Percentiles rank a stretch among this genome's conserved stretches.
phyloP scores from a whole-genome alignment of 2,113 vertebrate genomes.

The Brachyhypopomus gauderio region DNA sequence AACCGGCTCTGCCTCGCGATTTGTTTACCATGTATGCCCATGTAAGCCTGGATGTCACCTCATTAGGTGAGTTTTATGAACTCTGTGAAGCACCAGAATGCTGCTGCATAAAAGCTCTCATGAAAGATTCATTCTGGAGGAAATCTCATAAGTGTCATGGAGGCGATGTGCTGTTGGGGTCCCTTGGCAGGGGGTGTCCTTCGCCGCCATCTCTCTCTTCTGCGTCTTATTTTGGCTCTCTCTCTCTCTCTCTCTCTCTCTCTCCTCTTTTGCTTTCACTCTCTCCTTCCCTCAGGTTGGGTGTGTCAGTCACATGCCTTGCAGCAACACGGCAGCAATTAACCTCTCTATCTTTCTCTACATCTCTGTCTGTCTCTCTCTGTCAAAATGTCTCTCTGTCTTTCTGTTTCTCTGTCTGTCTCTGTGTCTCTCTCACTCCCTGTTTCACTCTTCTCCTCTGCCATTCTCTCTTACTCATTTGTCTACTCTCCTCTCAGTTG shows the following conservation, averaged over 20 bases:
- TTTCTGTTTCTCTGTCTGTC: neutral
- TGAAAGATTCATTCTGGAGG: constrained; percentile 43
- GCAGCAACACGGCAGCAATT: neutral
- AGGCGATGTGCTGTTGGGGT: neutral
- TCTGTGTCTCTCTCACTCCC: neutral
- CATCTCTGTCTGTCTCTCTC: neutral
- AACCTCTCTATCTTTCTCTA: neutral
- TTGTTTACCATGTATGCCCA: constrained; percentile 10
- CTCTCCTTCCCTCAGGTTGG: constrained; percentile 18
- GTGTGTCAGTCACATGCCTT: constrained; percentile 26
- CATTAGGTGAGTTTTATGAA: constrained; percentile 14
- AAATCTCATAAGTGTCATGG: constrained; percentile 41
- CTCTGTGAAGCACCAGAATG: constrained; percentile 3
- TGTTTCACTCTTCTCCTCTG: constrained; percentile 8
- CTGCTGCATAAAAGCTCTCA: constrained; percentile 29
- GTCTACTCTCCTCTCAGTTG: neutral
- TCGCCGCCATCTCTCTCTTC: constrained; percentile 24
- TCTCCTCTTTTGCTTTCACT: neutral
- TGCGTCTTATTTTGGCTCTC: neutral
- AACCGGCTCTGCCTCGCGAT: neutral
- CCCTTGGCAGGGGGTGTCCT: constrained; percentile 22
- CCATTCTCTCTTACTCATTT: neutral
- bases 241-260: neutral
- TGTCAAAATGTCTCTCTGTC: neutral
- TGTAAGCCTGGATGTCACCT: neutral